A percentile compares a stretch with the other conserved stretches of the same genome.
phyloP scores from a whole-genome alignment of 2,888 invertebrate species.

The Notodonta ziczac region DNA sequence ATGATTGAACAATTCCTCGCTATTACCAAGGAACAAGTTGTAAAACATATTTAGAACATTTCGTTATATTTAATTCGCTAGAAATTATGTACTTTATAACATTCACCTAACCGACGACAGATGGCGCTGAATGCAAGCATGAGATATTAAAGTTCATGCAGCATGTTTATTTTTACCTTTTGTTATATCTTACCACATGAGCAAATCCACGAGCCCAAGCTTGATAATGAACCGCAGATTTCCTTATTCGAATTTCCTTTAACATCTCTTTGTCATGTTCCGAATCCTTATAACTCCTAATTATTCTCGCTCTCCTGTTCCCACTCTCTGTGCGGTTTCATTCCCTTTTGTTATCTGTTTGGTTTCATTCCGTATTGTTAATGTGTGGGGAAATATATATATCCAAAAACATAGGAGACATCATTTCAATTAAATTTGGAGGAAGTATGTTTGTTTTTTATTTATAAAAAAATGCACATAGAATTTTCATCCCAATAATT shows the following conservation, averaged over 20 bases:
- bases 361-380: not conserved
- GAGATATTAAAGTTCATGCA: too few species aligned
- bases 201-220: not conserved
- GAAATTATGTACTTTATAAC: too few species aligned
- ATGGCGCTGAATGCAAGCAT: too few species aligned
- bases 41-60: too few species aligned
- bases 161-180: too few species aligned
- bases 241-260: slow-evolving; percentile 39
- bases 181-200: too few species aligned
- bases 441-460: not conserved
- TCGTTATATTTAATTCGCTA: too few species aligned
- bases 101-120: too few species aligned
- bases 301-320: slow-evolving; percentile 64
- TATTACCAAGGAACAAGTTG: too few species aligned
- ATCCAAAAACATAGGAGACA: not conserved
- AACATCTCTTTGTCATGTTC: slow-evolving; percentile 56
- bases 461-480: too few species aligned
- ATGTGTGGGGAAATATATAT: not conserved
- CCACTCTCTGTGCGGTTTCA: slow-evolving; percentile 60
- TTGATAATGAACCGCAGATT: slow-evolving; percentile 26
- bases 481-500: too few species aligned
- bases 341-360: slow-evolving; percentile 47
- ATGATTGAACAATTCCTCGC: not conserved
- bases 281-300: slow-evolving; percentile 73
- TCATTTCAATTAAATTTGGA: not conserved